These are phyloP conservation scores for Daktulosphaira vitifoliae DNA, from an alignment of 1,140 invertebrate species.

Conservation along the genomic window DNA sequence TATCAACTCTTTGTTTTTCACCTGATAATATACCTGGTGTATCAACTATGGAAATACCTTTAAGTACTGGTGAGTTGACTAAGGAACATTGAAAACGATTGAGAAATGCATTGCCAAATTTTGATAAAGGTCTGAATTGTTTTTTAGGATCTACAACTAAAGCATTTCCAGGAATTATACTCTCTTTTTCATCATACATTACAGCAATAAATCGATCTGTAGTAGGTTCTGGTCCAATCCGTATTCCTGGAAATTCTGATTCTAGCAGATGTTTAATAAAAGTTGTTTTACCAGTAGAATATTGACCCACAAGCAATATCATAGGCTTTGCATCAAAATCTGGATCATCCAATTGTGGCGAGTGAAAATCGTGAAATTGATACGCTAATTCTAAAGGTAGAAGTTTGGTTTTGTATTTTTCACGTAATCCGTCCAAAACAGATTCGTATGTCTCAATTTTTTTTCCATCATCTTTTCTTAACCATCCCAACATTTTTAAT, in stretches of 20 bases:
- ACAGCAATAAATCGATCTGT: slow-evolving; percentile 65
- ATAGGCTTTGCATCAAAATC: slow-evolving; percentile 70
- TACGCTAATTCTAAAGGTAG: slow-evolving; percentile 61
- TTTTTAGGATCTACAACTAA: slow-evolving; percentile 63
- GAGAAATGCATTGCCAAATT: slow-evolving; percentile 64
- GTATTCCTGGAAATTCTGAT: slow-evolving; percentile 57
- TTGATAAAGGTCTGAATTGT: slow-evolving; percentile 56
- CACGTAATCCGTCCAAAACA: slow-evolving; percentile 48
- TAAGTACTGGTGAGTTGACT: slow-evolving; percentile 73
- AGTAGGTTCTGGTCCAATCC: slow-evolving; percentile 57
- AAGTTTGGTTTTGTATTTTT: slow-evolving; percentile 55
- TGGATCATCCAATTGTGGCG: slow-evolving; percentile 58
- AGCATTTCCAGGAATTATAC: slow-evolving; percentile 63
- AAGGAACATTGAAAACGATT: slow-evolving; percentile 85
- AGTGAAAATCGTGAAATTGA: slow-evolving; percentile 67
- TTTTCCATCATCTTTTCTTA: slow-evolving; percentile 13
- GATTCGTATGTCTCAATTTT: slow-evolving; percentile 37
- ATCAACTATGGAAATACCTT: slow-evolving; percentile 91
- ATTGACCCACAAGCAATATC: slow-evolving; percentile 64
- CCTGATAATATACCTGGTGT: slow-evolving; percentile 90
- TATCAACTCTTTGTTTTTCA: slow-evolving; percentile 89
- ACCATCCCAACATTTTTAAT: slow-evolving; percentile 18
- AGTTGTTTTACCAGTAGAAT: slow-evolving; percentile 68
- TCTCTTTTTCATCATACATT: slow-evolving; percentile 55
- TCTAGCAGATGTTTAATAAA: slow-evolving; percentile 60